phyloP scores from a whole-genome alignment of 2,113 vertebrate species.

The Otis tarda region DNA sequence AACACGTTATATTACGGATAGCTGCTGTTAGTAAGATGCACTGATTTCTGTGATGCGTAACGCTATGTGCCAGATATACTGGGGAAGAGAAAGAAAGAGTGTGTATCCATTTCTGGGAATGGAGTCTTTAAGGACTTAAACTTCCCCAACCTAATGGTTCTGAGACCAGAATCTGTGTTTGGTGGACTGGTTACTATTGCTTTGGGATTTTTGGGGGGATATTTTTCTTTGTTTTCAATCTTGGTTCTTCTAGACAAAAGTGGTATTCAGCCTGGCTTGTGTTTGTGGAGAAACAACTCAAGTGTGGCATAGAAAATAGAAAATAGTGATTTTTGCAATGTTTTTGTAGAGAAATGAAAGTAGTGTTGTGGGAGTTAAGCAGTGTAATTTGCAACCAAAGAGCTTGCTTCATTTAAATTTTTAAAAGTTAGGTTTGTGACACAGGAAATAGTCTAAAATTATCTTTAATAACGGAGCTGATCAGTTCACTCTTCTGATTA shows the following conservation, averaged over 20 bases:
- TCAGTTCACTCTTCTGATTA: conserved; percentile 9
- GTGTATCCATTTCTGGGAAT: background rate
- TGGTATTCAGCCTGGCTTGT: background rate
- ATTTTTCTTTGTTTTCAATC: background rate
- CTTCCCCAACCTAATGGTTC: background rate
- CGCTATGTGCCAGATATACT: background rate
- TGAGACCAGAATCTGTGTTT: background rate
- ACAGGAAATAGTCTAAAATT: conserved; percentile 1
- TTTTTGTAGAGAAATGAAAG: background rate
- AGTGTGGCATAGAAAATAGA: background rate
- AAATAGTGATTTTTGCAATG: background rate
- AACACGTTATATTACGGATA: background rate
- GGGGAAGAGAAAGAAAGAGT: background rate
- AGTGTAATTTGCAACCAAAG: background rate
- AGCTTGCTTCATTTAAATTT: background rate
- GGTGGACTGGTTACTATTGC: background rate
- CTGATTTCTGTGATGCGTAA: background rate
- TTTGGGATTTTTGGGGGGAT: fast-evolving
- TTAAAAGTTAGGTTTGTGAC: background rate
- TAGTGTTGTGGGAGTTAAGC: background rate
- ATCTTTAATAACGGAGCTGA: background rate
- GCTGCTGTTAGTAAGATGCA: background rate
- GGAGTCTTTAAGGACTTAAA: background rate
- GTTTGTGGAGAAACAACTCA: background rate
- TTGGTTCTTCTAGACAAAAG: background rate